These are phyloP conservation scores for Diplodus puntazzo DNA, from an alignment of 2,797 vertebrate species.

Conservation along the genomic window DNA sequence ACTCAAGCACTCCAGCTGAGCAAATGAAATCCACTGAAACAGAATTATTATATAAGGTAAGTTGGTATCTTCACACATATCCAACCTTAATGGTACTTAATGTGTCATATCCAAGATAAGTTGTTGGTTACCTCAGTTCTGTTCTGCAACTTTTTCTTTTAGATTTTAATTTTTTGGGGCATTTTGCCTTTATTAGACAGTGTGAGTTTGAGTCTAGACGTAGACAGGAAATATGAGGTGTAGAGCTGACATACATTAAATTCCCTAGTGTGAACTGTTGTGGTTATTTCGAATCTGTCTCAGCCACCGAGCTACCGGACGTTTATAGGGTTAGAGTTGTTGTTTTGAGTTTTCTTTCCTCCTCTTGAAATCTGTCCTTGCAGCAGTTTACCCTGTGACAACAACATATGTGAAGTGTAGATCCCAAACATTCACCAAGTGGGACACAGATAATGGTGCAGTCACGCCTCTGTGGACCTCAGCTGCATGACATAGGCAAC, in stretches of 20 bases:
- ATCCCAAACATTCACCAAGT: background rate
- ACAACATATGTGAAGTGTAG: background rate
- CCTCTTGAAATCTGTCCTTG: background rate
- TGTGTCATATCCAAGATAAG: background rate
- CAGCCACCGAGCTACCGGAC: background rate
- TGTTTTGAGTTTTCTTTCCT: background rate
- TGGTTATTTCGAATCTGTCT: background rate
- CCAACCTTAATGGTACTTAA: background rate
- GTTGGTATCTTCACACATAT: conserved; percentile 5
- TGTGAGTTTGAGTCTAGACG: background rate
- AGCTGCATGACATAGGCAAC: background rate
- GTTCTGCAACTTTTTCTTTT: background rate
- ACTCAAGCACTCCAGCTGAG: conserved; percentile 49
- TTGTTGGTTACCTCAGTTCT: background rate
- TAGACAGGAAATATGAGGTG: background rate
- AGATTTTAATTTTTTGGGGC: background rate
- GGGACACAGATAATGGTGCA: conserved; percentile 33
- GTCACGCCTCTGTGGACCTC: background rate
- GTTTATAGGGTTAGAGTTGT: background rate
- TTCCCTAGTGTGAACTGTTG: background rate
- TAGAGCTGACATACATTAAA: background rate
- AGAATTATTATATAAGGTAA: conserved; percentile 26
- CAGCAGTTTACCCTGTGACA: background rate
- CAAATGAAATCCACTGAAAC: conserved; percentile 25
- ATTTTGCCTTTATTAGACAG: background rate